A percentile compares a stretch with the other conserved stretches of the same genome.
These are phyloP conservation scores for Piscicola geometra DNA, from an alignment of 2,888 invertebrate genomes.

Conservation along the genomic window DNA sequence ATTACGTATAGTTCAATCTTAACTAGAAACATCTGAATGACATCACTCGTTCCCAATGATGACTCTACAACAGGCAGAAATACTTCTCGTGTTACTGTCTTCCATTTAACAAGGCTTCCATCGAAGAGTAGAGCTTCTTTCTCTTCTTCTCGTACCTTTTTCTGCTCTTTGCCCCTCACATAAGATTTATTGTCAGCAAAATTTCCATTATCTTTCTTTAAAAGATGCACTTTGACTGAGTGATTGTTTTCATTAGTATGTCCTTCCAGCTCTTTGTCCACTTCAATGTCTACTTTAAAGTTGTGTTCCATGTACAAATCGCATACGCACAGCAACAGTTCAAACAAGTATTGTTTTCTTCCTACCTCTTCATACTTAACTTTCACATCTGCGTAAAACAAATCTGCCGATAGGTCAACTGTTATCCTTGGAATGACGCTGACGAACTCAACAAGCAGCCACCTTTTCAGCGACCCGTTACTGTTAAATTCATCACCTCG, in stretches of 20 bases:
- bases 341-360: background rate
- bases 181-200: background rate
- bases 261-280: background rate
- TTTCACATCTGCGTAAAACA: constrained; percentile 17
- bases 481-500: background rate
- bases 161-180: background rate
- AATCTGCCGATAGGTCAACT: background rate
- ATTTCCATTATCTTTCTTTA: too few relatives aligned
- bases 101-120: constrained; percentile 30
- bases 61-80: constrained; percentile 11
- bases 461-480: constrained; percentile 21
- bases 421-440: background rate
- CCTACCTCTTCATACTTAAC: background rate
- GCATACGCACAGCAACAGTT: background rate
- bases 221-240: too few relatives aligned
- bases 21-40: background rate
- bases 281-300: constrained; percentile 25
- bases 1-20: constrained; percentile 18
- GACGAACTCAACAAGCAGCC: background rate
- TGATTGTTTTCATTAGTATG: too few relatives aligned
- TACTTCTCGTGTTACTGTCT: constrained; percentile 2
- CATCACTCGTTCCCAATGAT: background rate
- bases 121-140: constrained; percentile 16
- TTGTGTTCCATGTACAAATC: background rate
- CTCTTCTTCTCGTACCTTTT: constrained; percentile 16